Conservation (phyloP, 2,888 invertebrate species). For the Callinectes sapidus region DNA sequence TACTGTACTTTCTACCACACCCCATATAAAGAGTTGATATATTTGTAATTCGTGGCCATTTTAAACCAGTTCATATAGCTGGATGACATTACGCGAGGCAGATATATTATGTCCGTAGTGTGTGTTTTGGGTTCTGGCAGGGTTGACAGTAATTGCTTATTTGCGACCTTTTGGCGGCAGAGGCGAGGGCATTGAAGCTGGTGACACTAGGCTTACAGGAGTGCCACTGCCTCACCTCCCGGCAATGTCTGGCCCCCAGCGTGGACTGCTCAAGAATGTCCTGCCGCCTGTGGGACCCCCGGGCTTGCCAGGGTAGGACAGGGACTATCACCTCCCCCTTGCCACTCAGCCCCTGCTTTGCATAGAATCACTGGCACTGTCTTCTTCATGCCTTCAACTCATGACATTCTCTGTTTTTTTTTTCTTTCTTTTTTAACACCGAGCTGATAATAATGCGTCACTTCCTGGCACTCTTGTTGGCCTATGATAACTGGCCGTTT, state of each 20-base stretch:
- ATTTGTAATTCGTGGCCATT: not conserved
- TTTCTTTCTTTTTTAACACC: too few relatives aligned
- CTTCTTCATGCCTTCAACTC: not conserved
- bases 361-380: not conserved
- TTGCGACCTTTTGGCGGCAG: not conserved
- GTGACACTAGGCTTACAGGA: not conserved
- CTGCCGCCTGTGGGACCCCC: not conserved
- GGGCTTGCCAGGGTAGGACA: not conserved
- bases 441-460: too few relatives aligned
- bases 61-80: not conserved
- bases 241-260: not conserved
- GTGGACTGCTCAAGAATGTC: constrained; percentile 17
- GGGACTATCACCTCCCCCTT: not conserved
- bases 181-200: not conserved
- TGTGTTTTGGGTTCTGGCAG: constrained; percentile 8
- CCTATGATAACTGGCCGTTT: not conserved
- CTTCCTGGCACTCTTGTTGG: too few relatives aligned
- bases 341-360: not conserved
- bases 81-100: not conserved
- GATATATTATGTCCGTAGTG: not conserved
- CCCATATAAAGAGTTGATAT: not conserved
- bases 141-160: not conserved
- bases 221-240: not conserved
- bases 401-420: not conserved
- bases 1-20: not conserved